Evolutionary conservation across 37 sponge, comb jelly and placozoan genomes (phyloP), one percentile per base, ranked within the genome.

Genomic region (Amphimedon queenslandica): DNA sequence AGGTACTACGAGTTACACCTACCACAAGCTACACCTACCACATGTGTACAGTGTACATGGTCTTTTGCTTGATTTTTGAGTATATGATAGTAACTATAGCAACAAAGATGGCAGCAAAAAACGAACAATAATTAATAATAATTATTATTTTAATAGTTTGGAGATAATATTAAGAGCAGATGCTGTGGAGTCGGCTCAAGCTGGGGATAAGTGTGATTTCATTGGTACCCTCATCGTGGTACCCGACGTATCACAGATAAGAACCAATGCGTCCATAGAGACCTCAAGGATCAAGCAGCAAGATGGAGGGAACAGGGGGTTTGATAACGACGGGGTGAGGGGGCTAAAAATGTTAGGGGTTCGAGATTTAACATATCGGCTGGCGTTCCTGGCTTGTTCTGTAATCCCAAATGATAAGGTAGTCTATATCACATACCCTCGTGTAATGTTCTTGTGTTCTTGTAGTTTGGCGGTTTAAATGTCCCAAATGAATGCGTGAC

Each of bases 121-220:
- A n/a, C n/a, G n/a, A n/a, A n/a, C n/a, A n/a, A n/a, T n/a, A n/a
- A n/a, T n/a, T n/a, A n/a, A n/a, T n/a, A n/a, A n/a, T n/a, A n/a
- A n/a, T n/a, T n/a, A n/a, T n/a, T n/a, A n/a, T 51, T 56, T 27
- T 39, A 25, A 23, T 11, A 90, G 95, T 75, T 67, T 98, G 67
- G 99, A 98, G 80, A 85, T 98, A 37, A 72, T 98, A 21, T 63
- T 98, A 36, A 60, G 95, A 33, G 95, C 88, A 4, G 99, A 98
- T 76, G 84, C 87, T 25, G 99, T 98, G 29, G 99, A 98, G 37
- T 55, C 69, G 38, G 96, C 92, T 4, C 99, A 94, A 41, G 90
- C 99, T 24, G 99, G 99, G 0, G 99, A 98, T 77, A 91, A 92
- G 81, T 94, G 93, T 74, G 99, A 98, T 76, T 94, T 98, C 81